A percentile compares a stretch with the other conserved stretches of the same genome.
Evolutionary conservation across 2,888 invertebrate species (phyloP).

Genomic region (Metellina segmentata): DNA sequence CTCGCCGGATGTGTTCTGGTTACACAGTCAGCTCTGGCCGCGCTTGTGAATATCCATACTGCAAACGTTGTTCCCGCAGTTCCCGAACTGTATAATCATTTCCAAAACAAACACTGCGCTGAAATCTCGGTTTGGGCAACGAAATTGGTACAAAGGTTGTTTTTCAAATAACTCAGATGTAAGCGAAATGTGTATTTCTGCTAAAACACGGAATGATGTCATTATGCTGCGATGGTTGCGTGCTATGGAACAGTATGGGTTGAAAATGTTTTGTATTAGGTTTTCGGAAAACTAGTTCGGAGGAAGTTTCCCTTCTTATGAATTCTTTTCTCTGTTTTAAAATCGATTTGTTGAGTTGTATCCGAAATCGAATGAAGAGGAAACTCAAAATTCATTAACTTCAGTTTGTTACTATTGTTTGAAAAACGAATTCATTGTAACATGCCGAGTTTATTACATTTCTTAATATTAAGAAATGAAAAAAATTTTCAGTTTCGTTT

Average conservation of each 20-base stretch:
- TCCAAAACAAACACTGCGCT: slow-evolving; percentile 13
- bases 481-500: too few species aligned
- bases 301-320: neutral
- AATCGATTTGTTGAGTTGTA: neutral
- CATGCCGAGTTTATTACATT: too few species aligned
- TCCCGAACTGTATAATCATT: slow-evolving; percentile 20
- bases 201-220: slow-evolving; percentile 26
- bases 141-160: neutral
- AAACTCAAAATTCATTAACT: neutral
- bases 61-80: neutral
- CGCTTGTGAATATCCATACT: too few species aligned
- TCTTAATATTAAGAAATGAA: too few species aligned
- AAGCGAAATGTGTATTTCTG: slow-evolving; percentile 17
- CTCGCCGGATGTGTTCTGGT: too few species aligned
- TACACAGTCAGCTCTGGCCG: too few species aligned
- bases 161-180: slow-evolving; percentile 1
- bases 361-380: neutral
- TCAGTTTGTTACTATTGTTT: too few species aligned
- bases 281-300: neutral
- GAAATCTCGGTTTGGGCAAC: slow-evolving; percentile 17
- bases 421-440: too few species aligned
- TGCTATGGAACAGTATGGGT: slow-evolving; percentile 3
- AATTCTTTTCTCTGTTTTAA: neutral
- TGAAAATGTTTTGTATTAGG: neutral
- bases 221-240: slow-evolving; percentile 9